These are phyloP conservation scores for Dynastes grantii DNA, from an alignment of 2,888 invertebrate species.

Conservation along the genomic window DNA sequence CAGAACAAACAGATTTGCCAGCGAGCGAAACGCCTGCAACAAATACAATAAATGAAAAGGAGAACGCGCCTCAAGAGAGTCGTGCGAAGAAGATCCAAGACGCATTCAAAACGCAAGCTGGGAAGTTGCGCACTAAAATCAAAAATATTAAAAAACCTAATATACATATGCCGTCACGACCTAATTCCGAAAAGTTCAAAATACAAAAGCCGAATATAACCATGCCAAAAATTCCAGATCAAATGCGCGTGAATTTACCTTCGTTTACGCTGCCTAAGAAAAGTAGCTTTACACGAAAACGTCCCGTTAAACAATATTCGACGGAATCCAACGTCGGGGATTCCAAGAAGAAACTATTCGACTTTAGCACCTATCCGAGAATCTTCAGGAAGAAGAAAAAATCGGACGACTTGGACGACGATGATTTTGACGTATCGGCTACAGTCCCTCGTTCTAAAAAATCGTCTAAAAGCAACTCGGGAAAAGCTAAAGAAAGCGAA, in stretches of 20 bases:
- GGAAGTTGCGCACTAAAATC: slow-evolving; percentile 76
- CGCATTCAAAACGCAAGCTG: slow-evolving; percentile 80
- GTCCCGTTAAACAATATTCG: slow-evolving; percentile 68
- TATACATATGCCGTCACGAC: slow-evolving; percentile 75
- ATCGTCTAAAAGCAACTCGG: slow-evolving; percentile 57
- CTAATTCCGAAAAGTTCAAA: slow-evolving; percentile 71
- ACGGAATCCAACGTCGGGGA: slow-evolving; percentile 73
- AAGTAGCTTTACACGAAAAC: slow-evolving; percentile 66
- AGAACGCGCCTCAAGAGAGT: slow-evolving; percentile 63
- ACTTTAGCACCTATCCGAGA: slow-evolving; percentile 86
- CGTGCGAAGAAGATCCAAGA: slow-evolving; percentile 74
- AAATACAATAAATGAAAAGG: slow-evolving; percentile 54
- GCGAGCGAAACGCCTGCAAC: slow-evolving; percentile 46
- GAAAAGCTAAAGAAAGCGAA: slow-evolving; percentile 59
- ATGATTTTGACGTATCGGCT: slow-evolving; percentile 76
- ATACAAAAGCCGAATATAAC: slow-evolving; percentile 76
- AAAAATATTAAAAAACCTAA: slow-evolving; percentile 73
- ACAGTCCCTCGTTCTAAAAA: slow-evolving; percentile 75
- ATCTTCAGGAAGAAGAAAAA: slow-evolving; percentile 74
- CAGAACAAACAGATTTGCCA: slow-evolving; percentile 72
- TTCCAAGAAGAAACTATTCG: slow-evolving; percentile 77
- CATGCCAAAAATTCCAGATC: slow-evolving; percentile 77
- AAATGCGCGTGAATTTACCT: slow-evolving; percentile 78
- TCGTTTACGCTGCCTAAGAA: slow-evolving; percentile 70
- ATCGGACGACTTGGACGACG: slow-evolving; percentile 65